Base-by-base conservation (phyloP, 2,888 invertebrate species). In the Aromia moschata region DNA sequence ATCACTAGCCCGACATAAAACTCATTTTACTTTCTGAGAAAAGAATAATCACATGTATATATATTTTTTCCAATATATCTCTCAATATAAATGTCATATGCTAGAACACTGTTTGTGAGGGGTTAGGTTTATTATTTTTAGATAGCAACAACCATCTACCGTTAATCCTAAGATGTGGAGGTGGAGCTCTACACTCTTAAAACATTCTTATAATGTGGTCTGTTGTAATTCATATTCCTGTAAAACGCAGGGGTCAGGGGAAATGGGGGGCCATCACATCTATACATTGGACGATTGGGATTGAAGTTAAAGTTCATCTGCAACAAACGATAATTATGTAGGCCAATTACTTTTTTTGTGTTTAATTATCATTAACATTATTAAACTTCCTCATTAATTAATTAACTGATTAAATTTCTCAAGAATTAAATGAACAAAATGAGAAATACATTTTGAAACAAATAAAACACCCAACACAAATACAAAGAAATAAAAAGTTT, bases 161-260 rank as follows among this genome's bases (percentile, higher is more conserved):
- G 63, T 58, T 65, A 64, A 65, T 65, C 62, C 53, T 62, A 54
- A 49, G 38, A 33, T 30, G 53, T 53, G 56, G 59, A 44, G 54
- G 59, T 49, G 47, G 58, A 41, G 49, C 54, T 62, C 72, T 79
- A 79, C 71, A 79, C 79, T 72, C 77, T 75, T 62, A 78, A 69
- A 66, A 79, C 74, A 71, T 79, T 79, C 70, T 79, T 79, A 72
- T 77, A 76, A 68, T 77, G 74, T 62, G 75, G 70, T 69, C 77
- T 71, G 64, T 76, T 75, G 68, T 78, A 76, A 68, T 76, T 76
- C 72, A 78, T 75, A 67, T 75, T 78, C 70, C 77, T 75, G 69
- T 75, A 78, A 67, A 78, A 77, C 52, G 77, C 69, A 30, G 77
- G 79, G 37, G 75, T 74, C 68, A 78, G 70, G 17, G 74, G 73